phyloP scores from a whole-genome alignment of 2,797 vertebrate species.

The Forpus xanthops region DNA sequence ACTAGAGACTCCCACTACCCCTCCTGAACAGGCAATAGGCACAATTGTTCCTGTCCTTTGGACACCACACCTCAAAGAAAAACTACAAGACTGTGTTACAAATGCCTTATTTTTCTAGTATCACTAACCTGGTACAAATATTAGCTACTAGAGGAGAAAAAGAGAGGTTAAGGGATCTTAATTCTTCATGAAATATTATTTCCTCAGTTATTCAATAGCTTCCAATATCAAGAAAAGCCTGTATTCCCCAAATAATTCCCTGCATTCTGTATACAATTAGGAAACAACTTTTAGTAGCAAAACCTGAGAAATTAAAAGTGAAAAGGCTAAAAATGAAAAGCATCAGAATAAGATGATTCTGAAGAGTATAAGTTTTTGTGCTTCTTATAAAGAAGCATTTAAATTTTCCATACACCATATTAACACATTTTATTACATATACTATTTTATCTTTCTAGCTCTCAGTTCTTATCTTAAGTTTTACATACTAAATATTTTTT shows the following conservation, averaged over 20 bases:
- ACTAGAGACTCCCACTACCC: background rate
- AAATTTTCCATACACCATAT: background rate
- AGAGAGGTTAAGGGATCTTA: background rate
- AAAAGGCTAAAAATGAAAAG: background rate
- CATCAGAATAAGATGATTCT: background rate
- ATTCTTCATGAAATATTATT: constrained; percentile 32
- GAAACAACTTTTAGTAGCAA: background rate
- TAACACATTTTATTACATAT: background rate
- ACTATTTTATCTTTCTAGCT: background rate
- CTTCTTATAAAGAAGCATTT: background rate
- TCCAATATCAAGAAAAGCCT: constrained; percentile 5
- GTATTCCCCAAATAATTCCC: background rate
- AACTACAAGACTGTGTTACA: background rate
- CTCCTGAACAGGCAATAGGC: background rate
- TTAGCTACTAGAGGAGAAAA: constrained; percentile 11
- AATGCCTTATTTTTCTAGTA: background rate
- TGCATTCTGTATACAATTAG: background rate
- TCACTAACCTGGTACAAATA: constrained; percentile 21
- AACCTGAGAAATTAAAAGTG: background rate
- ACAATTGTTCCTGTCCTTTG: background rate
- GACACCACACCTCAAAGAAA: background rate
- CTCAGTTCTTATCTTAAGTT: background rate
- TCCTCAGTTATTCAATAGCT: background rate
- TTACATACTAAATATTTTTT: background rate
- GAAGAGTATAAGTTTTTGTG: background rate